Evolutionary conservation across 2,888 invertebrate species (phyloP).

Genomic region (Lasioglossum vierecki): DNA sequence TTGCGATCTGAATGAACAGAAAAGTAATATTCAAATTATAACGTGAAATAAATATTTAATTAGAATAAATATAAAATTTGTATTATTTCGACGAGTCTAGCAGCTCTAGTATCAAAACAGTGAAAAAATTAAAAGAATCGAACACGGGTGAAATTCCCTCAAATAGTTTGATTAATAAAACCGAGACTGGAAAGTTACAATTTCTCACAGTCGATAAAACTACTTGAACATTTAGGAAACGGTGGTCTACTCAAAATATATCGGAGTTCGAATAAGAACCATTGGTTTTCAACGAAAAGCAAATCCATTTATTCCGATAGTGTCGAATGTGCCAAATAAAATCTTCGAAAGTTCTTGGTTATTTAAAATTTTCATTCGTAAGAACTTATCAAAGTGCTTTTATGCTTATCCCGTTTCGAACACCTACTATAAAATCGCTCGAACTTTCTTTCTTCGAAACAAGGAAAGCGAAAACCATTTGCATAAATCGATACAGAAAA

Average conservation of each 20-base stretch:
- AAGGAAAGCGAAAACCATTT: conserved; percentile 1
- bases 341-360: not conserved
- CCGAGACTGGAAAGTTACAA: too few relatives aligned
- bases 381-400: not conserved
- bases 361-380: not conserved
- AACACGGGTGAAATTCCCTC: too few relatives aligned
- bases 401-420: not conserved
- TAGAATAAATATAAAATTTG: too few relatives aligned
- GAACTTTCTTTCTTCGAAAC: not conserved
- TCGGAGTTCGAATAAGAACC: too few relatives aligned
- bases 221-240: not conserved
- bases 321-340: not conserved
- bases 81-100: too few relatives aligned
- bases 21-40: too few relatives aligned
- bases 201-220: not conserved
- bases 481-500: not conserved
- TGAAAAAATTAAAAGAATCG: too few relatives aligned
- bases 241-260: too few relatives aligned
- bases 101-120: too few relatives aligned
- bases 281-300: not conserved
- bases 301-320: not conserved
- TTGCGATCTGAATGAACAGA: too few relatives aligned
- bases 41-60: too few relatives aligned
- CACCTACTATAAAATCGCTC: not conserved
- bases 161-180: too few relatives aligned